phyloP scores from a whole-genome alignment of 2,113 vertebrate species.

The Elephas maximus region DNA sequence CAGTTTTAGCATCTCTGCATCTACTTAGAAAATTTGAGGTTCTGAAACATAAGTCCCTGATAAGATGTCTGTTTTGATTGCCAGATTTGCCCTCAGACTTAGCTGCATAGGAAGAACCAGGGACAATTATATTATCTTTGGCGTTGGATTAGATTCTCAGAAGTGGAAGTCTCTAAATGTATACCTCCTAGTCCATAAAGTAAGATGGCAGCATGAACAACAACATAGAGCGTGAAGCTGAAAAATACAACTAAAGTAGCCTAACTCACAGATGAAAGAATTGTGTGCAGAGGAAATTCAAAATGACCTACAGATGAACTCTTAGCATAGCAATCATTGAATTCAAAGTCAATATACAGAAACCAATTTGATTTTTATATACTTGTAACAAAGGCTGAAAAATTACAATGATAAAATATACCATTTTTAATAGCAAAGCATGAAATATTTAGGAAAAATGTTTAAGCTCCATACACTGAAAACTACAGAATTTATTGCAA shows the following conservation, averaged over 20 bases:
- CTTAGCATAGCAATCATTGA: background rate
- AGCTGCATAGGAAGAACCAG: background rate
- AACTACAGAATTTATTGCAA: no score
- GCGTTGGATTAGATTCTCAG: no score
- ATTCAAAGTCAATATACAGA: background rate
- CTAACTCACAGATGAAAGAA: background rate
- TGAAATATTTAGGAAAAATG: background rate
- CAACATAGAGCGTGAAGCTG: background rate
- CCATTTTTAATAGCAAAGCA: background rate
- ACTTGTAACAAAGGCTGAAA: background rate
- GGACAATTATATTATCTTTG: no score
- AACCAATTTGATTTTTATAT: background rate
- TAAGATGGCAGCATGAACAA: background rate
- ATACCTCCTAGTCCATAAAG: background rate
- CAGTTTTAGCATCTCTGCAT: background rate
- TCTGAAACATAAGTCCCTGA: background rate
- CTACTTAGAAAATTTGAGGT: background rate
- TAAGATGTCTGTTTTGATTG: background rate
- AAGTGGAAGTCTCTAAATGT: background rate
- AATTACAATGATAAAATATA: background rate
- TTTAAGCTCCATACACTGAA: no score
- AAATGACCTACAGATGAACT: background rate
- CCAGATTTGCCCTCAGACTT: background rate
- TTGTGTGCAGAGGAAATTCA: background rate
- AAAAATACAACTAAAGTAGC: background rate